Base-by-base conservation (phyloP, 1,140 invertebrate species). In the Stegodyphus dumicola region DNA sequence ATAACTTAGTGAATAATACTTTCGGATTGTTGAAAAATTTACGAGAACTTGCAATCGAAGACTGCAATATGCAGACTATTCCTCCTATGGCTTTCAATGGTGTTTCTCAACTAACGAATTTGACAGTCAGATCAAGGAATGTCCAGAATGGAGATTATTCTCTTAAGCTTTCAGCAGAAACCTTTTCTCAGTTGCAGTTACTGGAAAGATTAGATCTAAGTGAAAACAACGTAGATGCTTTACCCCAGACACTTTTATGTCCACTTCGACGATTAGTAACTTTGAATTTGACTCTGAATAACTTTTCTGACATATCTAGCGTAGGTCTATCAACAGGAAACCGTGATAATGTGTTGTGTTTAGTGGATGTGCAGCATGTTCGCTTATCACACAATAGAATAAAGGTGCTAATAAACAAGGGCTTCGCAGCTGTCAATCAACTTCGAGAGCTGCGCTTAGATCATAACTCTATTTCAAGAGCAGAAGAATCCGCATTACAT, bases 211-310 rank as follows among this genome's bases (percentile, higher is more conserved):
- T 97, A 7, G 95, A 97, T 89, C 90, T 96, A 7, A 95, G 95
- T 15, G 92, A 97, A 89, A 96, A 96, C 91, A 95, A 95, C 89
- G 93, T 96, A 52, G 95, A 94, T 94, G 94, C 92, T 56, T 91
- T 95, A 64, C 95, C 95, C 66, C 90, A 92, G 13, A 93, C 94
- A 60, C 91, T 95, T 11, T 94, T 97, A 88, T 96, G 95, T 90
- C 93, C 94, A 6, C 91, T 96, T 6, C 49, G 70, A n/a, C 85
- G 70, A 49, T 71, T 89, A 17, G 77, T 86, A 56, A 66, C 76
- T 33, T 79, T 89, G 10, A 89, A 89, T 73, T 54, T 90, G 33
- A 95, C 94, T 53, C 91, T 92, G 88, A 96, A 96, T 91, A 93
- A 94, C 89, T 92, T 96, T 87, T 94, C 94, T 90, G 94, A 95